phyloP scores from a whole-genome alignment of 1,140 invertebrate species.

The Notospermus geniculatus region DNA sequence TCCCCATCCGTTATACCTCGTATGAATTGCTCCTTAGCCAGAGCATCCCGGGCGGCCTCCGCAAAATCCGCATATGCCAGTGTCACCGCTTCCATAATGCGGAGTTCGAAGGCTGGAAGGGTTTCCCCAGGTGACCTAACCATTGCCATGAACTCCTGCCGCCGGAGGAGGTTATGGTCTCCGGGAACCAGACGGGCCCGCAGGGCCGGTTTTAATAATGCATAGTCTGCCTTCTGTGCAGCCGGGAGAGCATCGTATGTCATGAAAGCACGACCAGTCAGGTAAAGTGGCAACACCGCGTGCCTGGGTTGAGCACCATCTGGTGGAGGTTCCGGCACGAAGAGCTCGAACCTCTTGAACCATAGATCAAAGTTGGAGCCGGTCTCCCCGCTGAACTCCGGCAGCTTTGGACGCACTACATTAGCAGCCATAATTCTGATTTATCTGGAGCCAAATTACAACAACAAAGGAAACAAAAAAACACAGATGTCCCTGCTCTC shows the following conservation, averaged over 20 bases:
- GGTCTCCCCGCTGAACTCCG: background rate
- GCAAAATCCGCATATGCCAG: constrained; percentile 5
- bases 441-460: too few relatives aligned
- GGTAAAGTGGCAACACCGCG: background rate
- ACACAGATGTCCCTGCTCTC: too few relatives aligned
- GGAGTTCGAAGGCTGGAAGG: background rate
- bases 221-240: constrained; percentile 1
- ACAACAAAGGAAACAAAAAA: too few relatives aligned
- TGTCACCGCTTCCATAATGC: background rate
- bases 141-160: constrained; percentile 1
- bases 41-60: background rate
- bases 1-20: background rate
- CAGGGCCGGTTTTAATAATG: background rate
- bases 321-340: background rate
- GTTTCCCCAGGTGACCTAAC: background rate
- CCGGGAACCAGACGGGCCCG: background rate
- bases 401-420: too few relatives aligned
- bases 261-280: background rate
- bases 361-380: background rate
- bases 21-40: constrained; percentile 4
- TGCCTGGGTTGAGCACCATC: background rate
- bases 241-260: background rate
- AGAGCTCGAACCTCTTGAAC: constrained; percentile 5
- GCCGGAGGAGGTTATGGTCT: background rate
- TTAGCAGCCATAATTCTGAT: too few relatives aligned